phyloP scores from a whole-genome alignment of 2,888 invertebrate species.

The Oscheius myriophilus region DNA sequence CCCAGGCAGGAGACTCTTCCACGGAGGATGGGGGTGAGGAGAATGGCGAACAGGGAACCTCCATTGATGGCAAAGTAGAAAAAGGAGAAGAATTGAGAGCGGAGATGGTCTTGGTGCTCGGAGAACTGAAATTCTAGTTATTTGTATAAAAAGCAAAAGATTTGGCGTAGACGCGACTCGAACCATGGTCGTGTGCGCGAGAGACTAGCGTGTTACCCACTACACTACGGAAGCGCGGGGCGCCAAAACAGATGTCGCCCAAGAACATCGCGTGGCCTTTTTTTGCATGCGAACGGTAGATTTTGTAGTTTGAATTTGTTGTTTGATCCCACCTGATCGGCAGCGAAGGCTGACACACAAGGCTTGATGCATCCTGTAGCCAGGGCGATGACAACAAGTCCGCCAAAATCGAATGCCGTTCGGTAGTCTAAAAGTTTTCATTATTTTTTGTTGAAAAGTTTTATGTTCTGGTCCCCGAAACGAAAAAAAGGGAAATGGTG shows the following conservation, averaged over 20 bases:
- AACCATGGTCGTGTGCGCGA: too few relatives aligned
- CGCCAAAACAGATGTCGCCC: too few relatives aligned
- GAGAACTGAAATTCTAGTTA: constrained; percentile 51
- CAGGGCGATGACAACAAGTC: constrained; percentile 82
- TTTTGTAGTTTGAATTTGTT: not conserved
- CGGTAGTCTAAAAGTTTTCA: constrained; percentile 23
- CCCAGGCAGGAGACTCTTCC: constrained; percentile 67
- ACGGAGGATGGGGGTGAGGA: constrained; percentile 67
- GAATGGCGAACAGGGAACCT: constrained; percentile 75
- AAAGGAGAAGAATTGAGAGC: constrained; percentile 88
- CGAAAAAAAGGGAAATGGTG: not conserved
- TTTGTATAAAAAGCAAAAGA: too few relatives aligned
- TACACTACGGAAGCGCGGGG: too few relatives aligned
- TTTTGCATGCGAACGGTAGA: too few relatives aligned
- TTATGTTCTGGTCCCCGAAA: not conserved
- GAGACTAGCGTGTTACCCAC: too few relatives aligned
- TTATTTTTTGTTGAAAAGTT: not conserved
- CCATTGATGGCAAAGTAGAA: constrained; percentile 93
- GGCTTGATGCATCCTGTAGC: constrained; percentile 96
- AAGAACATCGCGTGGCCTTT: too few relatives aligned
- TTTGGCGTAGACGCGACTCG: too few relatives aligned
- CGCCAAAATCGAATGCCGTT: constrained; percentile 74
- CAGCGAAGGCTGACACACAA: constrained; percentile 92
- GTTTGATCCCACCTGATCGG: constrained; percentile 77
- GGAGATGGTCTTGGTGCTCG: constrained; percentile 78